Evolutionary conservation across 2,888 invertebrate genomes (phyloP).

Genomic region (Onthophagus sagittarius): DNA sequence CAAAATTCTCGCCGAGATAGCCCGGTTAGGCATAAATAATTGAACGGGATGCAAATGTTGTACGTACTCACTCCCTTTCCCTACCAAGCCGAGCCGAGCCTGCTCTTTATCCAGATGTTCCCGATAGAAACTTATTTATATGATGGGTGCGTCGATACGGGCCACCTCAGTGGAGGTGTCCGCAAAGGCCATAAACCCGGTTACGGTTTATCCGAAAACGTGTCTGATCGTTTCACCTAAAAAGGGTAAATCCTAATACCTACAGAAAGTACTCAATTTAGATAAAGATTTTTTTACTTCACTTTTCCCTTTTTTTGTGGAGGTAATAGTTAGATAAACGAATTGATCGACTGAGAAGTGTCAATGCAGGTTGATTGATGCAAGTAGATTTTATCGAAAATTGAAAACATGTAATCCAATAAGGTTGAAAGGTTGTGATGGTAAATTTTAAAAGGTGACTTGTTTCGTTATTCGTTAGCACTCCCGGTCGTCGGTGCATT

Average conservation of each 20-base stretch:
- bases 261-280: no score
- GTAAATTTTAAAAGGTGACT: background rate
- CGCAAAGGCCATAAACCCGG: background rate
- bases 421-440: background rate
- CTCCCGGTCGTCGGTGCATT: background rate
- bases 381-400: no score
- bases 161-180: background rate
- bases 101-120: background rate
- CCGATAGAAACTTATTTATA: conserved; percentile 22
- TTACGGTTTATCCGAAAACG: conserved; percentile 12
- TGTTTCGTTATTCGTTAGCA: background rate
- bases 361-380: no score
- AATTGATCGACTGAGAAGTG: no score
- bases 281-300: no score
- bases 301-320: no score
- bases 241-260: no score
- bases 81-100: background rate
- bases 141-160: conserved; percentile 13
- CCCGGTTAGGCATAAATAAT: conserved; percentile 30
- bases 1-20: conserved; percentile 26
- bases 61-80: conserved; percentile 13
- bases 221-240: background rate
- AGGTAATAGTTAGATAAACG: no score
- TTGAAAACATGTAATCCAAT: no score
- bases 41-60: conserved; percentile 31